Percentiles rank a stretch among this genome's conserved stretches.
These are phyloP conservation scores for Stichopus horrens DNA, from an alignment of 53 echinoderm and acorn worm genomes.

Conservation along the genomic window DNA sequence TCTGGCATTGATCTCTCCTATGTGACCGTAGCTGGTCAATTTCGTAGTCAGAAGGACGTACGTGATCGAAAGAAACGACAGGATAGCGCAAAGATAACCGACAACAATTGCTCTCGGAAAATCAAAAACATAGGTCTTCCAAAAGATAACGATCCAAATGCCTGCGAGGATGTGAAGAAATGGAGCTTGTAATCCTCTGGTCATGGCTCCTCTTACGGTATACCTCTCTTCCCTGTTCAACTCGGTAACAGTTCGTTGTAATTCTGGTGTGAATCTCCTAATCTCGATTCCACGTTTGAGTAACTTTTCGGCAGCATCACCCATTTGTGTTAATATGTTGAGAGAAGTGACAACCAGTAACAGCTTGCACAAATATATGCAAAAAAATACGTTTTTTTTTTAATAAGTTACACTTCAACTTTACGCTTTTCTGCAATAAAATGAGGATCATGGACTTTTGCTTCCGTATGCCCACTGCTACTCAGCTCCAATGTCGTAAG, in stretches of 20 bases:
- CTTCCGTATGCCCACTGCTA: no score
- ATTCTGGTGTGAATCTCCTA: not conserved
- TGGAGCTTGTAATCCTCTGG: constrained; percentile 4
- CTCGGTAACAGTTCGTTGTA: not conserved
- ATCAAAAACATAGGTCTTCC: not conserved
- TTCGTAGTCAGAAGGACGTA: not conserved
- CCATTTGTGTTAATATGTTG: no score
- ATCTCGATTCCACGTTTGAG: not conserved
- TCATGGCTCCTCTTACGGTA: not conserved
- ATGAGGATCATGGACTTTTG: no score
- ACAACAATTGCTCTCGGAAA: not conserved
- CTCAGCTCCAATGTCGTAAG: no score
- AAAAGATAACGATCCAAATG: not conserved
- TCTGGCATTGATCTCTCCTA: not conserved
- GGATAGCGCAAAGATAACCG: not conserved
- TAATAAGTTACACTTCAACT: no score
- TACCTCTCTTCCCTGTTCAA: constrained; percentile 10
- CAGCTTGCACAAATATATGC: no score
- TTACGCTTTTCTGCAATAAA: no score
- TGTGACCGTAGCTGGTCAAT: not conserved
- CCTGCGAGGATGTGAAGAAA: constrained; percentile 7
- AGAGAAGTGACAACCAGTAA: no score
- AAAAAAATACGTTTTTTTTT: no score
- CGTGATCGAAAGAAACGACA: not conserved
- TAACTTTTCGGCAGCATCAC: no score